These are phyloP conservation scores for Blera fallax DNA, from an alignment of 2,888 invertebrate species.

Conservation along the genomic window DNA sequence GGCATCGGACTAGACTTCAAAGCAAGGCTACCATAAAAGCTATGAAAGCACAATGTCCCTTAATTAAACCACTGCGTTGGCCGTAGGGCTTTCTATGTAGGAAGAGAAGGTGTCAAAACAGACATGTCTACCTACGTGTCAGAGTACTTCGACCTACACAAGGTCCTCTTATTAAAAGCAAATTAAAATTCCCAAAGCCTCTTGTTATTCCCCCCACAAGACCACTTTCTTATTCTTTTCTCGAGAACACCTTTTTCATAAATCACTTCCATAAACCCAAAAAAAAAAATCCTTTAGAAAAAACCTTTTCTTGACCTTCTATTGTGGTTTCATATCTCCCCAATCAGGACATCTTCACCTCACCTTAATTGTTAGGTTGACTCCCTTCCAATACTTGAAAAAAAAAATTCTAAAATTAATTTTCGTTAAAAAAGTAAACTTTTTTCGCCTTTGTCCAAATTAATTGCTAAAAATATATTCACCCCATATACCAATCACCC, in stretches of 20 bases:
- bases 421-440: conserved; percentile 31
- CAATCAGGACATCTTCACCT: conserved; percentile 38
- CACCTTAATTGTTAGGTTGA: conserved; percentile 58
- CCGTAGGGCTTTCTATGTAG: too few relatives aligned
- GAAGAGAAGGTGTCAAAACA: too few relatives aligned
- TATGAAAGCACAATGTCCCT: too few relatives aligned
- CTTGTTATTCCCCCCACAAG: conserved; percentile 23
- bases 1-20: too few relatives aligned
- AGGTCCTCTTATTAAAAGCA: conserved; percentile 21
- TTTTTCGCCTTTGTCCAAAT: conserved; percentile 43
- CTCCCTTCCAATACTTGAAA: conserved; percentile 19
- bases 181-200: conserved; percentile 38
- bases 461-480: conserved; percentile 19
- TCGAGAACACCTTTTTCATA: conserved; percentile 36
- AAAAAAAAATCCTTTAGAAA: conserved; percentile 6
- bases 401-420: conserved; percentile 52
- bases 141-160: background rate
- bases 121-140: background rate
- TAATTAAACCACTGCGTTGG: too few relatives aligned
- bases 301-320: background rate
- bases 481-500: too few relatives aligned
- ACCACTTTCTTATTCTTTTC: background rate
- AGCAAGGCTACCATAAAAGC: too few relatives aligned
- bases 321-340: background rate
- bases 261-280: conserved; percentile 30